Conservation (phyloP, 2,113 vertebrate species). For the Promerops cafer region DNA sequence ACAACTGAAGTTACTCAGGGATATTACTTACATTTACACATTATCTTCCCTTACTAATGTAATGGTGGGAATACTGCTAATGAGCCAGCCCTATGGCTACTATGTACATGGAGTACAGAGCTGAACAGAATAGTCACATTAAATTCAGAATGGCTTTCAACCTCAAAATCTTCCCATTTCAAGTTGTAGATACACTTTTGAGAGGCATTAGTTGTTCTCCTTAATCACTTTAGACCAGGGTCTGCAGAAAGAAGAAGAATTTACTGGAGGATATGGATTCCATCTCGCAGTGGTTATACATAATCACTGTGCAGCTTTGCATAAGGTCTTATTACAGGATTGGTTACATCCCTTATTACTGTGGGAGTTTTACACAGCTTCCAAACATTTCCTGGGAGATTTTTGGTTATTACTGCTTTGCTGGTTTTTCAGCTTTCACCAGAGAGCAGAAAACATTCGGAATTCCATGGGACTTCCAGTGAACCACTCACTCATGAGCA, state of each 20-base stretch:
- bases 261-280: not conserved
- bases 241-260: not conserved
- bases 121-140: not conserved
- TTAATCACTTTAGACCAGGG: not conserved
- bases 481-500: not conserved
- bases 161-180: not conserved
- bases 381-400: not conserved
- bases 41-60: not conserved
- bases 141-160: not conserved
- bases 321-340: not conserved
- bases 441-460: not conserved
- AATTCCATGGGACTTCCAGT: not conserved
- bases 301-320: not conserved
- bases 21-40: not conserved
- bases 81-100: not conserved
- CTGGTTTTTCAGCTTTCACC: not conserved
- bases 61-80: not conserved
- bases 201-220: not conserved
- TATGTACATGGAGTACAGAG: rapidly evolving
- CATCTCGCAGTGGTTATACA: not conserved
- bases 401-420: not conserved
- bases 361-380: not conserved
- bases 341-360: not conserved
- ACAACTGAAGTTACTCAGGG: not conserved
- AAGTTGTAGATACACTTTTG: not conserved